Conservation (phyloP, 2,888 invertebrate species). For the Rhagonycha fulva region DNA sequence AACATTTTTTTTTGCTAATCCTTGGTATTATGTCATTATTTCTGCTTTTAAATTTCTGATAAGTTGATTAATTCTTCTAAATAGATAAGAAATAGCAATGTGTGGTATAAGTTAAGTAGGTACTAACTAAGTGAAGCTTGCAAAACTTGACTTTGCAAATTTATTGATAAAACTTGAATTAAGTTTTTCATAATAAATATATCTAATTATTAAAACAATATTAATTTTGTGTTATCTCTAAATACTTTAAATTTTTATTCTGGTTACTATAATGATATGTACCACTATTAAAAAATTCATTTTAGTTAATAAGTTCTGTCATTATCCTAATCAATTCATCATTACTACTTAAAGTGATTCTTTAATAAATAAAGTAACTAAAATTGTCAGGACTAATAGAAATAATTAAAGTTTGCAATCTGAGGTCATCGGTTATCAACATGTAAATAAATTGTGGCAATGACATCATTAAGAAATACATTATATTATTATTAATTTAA, state of each 20-base stretch:
- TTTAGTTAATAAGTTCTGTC: not conserved
- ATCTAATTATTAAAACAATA: not conserved
- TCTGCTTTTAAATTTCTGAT: not conserved
- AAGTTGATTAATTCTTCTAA: not conserved
- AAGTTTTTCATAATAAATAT: not conserved
- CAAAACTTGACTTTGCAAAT: not conserved
- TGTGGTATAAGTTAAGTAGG: not conserved
- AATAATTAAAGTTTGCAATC: constrained; percentile 2
- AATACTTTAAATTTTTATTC: not conserved
- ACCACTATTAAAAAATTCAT: not conserved
- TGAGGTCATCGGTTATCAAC: not conserved
- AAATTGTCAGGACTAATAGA: not conserved
- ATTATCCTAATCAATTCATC: not conserved
- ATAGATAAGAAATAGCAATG: not conserved
- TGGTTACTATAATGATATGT: not conserved
- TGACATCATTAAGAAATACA: not conserved
- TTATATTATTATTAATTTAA: not conserved
- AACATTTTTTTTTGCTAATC: not conserved
- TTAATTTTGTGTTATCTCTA: not conserved
- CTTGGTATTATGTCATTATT: not conserved
- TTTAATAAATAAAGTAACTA: not conserved
- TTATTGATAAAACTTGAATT: not conserved
- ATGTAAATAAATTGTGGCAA: not conserved
- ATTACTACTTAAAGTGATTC: not conserved
- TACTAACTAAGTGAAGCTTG: not conserved